Evolutionary conservation across 2,797 vertebrate genomes (phyloP), one percentile per base, ranked within the genome.

Genomic region (Mallotus villosus): DNA sequence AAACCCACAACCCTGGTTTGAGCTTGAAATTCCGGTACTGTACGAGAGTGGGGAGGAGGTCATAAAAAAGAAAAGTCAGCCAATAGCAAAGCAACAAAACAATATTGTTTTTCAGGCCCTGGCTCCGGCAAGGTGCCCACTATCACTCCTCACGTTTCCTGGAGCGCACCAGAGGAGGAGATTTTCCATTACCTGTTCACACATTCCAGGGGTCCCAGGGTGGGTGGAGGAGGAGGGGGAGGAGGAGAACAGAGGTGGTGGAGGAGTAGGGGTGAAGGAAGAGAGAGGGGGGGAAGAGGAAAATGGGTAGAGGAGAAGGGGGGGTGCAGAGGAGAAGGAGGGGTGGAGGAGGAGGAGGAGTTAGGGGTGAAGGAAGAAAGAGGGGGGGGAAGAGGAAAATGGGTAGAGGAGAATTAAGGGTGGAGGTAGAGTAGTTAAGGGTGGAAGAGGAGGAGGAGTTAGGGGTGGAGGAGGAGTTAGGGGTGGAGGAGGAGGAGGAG

Each of bases 121-220:
- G 19, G 65, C 25, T 67, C 66, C 49, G 19, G 67, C 53, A 34
- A 34, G 53, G 60, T 73, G 61, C 61, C 75, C 62, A 37, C 19
- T 41, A 58, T 72, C 17, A 57, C 58, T 34, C 64, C 21, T 51
- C 49, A 63, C 12, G 67, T 57, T 63, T 74, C 65, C 67, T 67
- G n/a, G 61, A 74, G 70, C 32, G 41, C 63, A 11, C 29, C 53
- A 6, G 17, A 72, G 34, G 17, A 32, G 25, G 60, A 70, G 32
- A 37, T 63, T 73, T 84, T 83, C 79, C 79, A 86, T 78, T 76
- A 81, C 81, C 74, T 80, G 74, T 70, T 74, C 51, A 55, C 58
- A 64, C 75, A 82, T 80, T 79, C 73, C 74, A 74, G 69, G 41
- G 32, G 37, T 21, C 8, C 11, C 25, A 14, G 61, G 51, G 51